Percentiles rank a stretch among this genome's conserved stretches.
These are phyloP conservation scores for Nerophis ophidion DNA, from an alignment of 2,113 vertebrate species.

Conservation along the genomic window DNA sequence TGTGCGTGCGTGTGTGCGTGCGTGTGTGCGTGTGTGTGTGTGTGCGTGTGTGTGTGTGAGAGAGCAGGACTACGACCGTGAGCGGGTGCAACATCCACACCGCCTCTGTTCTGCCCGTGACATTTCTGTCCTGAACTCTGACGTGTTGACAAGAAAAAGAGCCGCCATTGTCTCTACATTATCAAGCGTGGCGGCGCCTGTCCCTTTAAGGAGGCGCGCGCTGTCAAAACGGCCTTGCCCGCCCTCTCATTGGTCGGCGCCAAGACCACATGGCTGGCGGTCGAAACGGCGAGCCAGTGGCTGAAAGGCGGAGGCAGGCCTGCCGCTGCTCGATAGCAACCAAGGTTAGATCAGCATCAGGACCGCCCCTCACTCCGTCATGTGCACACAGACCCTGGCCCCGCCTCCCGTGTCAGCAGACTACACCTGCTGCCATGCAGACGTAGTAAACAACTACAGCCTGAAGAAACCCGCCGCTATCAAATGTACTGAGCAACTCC, in stretches of 20 bases:
- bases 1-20: slow-evolving; percentile 70
- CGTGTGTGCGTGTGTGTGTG: slow-evolving; percentile 59
- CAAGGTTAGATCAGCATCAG: slow-evolving; percentile 77
- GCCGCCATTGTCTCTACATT: not conserved
- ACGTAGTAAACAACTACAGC: slow-evolving; percentile 3
- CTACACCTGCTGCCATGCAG: not conserved
- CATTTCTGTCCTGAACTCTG: not conserved
- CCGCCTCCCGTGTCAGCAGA: slow-evolving; percentile 5
- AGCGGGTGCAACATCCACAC: slow-evolving; percentile 37
- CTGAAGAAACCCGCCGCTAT: too few species aligned
- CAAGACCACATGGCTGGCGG: slow-evolving; percentile 66
- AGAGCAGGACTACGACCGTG: slow-evolving; percentile 56
- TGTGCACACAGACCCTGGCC: slow-evolving; percentile 35
- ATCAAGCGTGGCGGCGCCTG: slow-evolving; percentile 39
- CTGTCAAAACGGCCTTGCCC: slow-evolving; percentile 48
- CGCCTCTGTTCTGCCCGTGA: slow-evolving; percentile 11
- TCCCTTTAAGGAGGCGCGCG: slow-evolving; percentile 64
- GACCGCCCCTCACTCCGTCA: slow-evolving; percentile 30
- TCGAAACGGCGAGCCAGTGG: slow-evolving; percentile 68
- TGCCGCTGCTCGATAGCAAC: slow-evolving; percentile 77
- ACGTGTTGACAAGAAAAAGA: slow-evolving; percentile 8
- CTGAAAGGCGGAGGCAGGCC: slow-evolving; percentile 65
- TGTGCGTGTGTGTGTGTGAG: slow-evolving; percentile 55
- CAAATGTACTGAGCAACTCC: too few species aligned
- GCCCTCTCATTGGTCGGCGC: slow-evolving; percentile 62